These are phyloP conservation scores for Aviceda subcristata DNA, from an alignment of 2,113 vertebrate genomes.

Conservation along the genomic window DNA sequence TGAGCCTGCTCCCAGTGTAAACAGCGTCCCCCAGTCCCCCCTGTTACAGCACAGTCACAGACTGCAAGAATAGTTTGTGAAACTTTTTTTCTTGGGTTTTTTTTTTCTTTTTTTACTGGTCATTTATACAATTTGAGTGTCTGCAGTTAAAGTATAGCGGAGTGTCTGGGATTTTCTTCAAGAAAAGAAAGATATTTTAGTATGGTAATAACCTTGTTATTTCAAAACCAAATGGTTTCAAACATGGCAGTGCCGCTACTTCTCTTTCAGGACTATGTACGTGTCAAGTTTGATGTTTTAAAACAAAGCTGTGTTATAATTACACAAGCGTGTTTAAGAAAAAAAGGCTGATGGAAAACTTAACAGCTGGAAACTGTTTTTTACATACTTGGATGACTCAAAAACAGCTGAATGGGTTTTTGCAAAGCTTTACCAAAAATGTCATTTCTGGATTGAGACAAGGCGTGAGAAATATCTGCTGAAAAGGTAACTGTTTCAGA, in stretches of 20 bases:
- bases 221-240: constrained; percentile 62
- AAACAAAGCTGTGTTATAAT: constrained; percentile 80
- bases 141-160: background rate
- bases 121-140: background rate
- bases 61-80: background rate
- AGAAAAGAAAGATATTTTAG: constrained; percentile 38
- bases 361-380: constrained; percentile 81
- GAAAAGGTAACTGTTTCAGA: constrained; percentile 61
- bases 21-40: background rate
- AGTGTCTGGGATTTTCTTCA: background rate
- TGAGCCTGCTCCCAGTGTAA: background rate
- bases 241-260: constrained; percentile 50
- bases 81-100: background rate
- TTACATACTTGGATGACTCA: constrained; percentile 76
- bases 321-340: constrained; percentile 70
- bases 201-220: constrained; percentile 41
- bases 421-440: constrained; percentile 64
- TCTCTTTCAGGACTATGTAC: constrained; percentile 70
- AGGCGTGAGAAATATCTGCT: constrained; percentile 68
- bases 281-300: constrained; percentile 78
- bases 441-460: constrained; percentile 73
- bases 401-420: constrained; percentile 70
- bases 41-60: background rate
- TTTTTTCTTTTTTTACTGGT: background rate
- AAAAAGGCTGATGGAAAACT: constrained; percentile 75